These are phyloP conservation scores for Ceyx cyanopectus DNA, from an alignment of 2,113 vertebrate species.

Conservation along the genomic window DNA sequence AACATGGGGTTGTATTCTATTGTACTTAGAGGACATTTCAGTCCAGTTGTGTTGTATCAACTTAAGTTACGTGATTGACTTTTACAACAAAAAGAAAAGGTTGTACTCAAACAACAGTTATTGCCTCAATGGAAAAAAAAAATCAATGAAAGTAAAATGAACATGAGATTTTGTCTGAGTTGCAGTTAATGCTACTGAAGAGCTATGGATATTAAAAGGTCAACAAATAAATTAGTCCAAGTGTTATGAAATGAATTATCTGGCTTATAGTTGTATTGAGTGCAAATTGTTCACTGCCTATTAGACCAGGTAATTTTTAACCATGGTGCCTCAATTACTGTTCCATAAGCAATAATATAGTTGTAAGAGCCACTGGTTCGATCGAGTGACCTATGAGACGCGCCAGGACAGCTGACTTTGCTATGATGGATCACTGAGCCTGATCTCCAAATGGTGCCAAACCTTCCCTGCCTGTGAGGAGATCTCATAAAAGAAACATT, in stretches of 20 bases:
- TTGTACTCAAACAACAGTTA: constrained; percentile 91
- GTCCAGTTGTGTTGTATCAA: constrained; percentile 61
- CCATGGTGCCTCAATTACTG: constrained; percentile 85
- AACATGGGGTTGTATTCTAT: constrained; percentile 11
- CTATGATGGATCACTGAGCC: constrained; percentile 92
- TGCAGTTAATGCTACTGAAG: constrained; percentile 89
- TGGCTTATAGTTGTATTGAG: constrained; percentile 83
- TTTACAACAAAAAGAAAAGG: constrained; percentile 89
- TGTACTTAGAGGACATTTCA: constrained; percentile 64
- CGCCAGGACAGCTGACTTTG: constrained; percentile 89
- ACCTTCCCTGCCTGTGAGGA: constrained; percentile 68
- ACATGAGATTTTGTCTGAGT: constrained; percentile 87
- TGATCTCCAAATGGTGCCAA: constrained; percentile 80
- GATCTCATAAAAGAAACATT: constrained; percentile 81
- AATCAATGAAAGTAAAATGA: constrained; percentile 96
- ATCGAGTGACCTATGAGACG: constrained; percentile 92
- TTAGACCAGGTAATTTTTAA: constrained; percentile 83
- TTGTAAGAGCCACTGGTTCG: constrained; percentile 90
- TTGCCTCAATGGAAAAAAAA: constrained; percentile 90
- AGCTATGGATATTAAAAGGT: constrained; percentile 86
- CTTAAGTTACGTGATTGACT: constrained; percentile 86
- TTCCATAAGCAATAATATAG: constrained; percentile 93
- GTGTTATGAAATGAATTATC: constrained; percentile 85
- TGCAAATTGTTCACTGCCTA: constrained; percentile 82
- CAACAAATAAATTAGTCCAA: constrained; percentile 83